Conservation (phyloP, 2,888 invertebrate species). For the Diarsia dahlii region DNA sequence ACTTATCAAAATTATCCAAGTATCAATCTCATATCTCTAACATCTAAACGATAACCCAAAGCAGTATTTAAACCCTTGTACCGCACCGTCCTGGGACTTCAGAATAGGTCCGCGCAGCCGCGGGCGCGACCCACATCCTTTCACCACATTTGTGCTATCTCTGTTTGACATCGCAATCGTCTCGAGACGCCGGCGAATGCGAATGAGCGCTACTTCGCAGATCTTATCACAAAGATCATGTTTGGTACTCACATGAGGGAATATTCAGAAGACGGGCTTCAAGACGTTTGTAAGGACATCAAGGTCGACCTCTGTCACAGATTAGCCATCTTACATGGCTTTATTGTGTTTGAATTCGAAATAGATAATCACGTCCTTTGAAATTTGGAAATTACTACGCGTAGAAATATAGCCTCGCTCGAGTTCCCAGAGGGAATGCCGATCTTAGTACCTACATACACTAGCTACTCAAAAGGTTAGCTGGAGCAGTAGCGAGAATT, state of each 20-base stretch:
- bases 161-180: constrained; percentile 88
- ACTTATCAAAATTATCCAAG: constrained; percentile 2
- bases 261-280: constrained; percentile 42
- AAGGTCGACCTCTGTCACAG: constrained; percentile 21
- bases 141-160: constrained; percentile 86
- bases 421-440: not conserved
- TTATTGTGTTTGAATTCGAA: not conserved
- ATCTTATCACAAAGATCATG: constrained; percentile 53
- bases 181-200: constrained; percentile 68
- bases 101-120: constrained; percentile 72
- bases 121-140: constrained; percentile 88
- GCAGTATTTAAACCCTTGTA: constrained; percentile 1
- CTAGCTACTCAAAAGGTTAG: not conserved
- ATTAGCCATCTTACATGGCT: constrained; percentile 2
- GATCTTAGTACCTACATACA: not conserved
- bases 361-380: not conserved
- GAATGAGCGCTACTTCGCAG: constrained; percentile 57
- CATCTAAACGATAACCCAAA: constrained; percentile 25
- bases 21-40: not conserved
- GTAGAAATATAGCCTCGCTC: not conserved
- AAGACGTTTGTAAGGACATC: constrained; percentile 11
- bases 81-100: constrained; percentile 47
- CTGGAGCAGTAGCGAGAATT: not conserved
- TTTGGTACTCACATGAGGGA: constrained; percentile 47
- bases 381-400: not conserved